A percentile compares a stretch with the other conserved stretches of the same genome.
Conservation (phyloP, 2,113 vertebrate species). For the Mesembrinibis cayennensis region DNA sequence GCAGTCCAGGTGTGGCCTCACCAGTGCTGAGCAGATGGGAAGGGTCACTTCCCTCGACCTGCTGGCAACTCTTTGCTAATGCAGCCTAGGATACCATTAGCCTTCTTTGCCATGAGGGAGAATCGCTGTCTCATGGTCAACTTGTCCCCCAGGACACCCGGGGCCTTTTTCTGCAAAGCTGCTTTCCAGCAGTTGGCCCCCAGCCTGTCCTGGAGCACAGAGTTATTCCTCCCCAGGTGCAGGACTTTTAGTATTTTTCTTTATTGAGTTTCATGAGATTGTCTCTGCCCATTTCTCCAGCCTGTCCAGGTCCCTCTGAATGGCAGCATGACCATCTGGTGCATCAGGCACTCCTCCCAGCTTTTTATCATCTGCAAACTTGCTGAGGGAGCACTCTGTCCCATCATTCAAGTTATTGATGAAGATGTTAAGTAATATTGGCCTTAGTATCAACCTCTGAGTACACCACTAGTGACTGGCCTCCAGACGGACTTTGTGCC, state of each 20-base stretch:
- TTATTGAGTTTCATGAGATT: background rate
- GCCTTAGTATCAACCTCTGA: background rate
- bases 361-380: background rate
- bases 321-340: too few relatives aligned
- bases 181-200: background rate
- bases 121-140: background rate
- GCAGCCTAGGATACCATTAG: background rate
- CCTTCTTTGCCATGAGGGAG: background rate
- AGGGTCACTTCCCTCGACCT: background rate
- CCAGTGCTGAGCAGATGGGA: background rate
- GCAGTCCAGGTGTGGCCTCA: background rate
- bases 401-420: background rate
- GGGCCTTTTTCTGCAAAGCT: background rate
- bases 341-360: background rate
- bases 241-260: background rate
- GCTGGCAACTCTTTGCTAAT: background rate
- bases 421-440: background rate
- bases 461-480: background rate
- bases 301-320: background rate
- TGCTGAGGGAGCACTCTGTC: background rate
- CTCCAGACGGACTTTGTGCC: background rate
- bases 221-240: background rate
- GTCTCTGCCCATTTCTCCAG: background rate
- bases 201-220: background rate
- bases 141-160: background rate